Conservation (phyloP, 2,113 vertebrate species). For the Gavialis gangeticus region DNA sequence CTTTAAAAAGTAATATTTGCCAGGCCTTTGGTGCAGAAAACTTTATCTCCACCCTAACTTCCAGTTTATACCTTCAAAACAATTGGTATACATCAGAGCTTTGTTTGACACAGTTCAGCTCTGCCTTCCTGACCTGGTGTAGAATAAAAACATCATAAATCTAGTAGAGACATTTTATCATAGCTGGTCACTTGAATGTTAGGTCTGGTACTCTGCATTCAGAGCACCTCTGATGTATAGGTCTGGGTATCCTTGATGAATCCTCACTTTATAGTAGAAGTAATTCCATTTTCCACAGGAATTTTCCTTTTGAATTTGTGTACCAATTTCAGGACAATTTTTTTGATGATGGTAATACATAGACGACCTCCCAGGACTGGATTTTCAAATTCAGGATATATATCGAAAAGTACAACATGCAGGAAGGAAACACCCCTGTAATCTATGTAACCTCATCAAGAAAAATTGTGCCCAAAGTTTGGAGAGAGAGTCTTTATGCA, state of each 20-base stretch:
- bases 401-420: not conserved
- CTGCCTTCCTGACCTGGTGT: not conserved
- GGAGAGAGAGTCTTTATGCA: not conserved
- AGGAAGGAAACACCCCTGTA: not conserved
- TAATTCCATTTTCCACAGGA: not conserved
- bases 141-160: not conserved
- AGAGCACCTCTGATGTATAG: not conserved
- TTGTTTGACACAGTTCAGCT: rapidly evolving
- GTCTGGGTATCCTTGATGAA: not conserved
- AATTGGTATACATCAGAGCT: not conserved
- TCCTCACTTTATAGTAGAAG: not conserved
- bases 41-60: not conserved
- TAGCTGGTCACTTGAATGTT: rapidly evolving
- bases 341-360: not conserved
- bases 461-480: not conserved
- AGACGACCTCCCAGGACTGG: not conserved
- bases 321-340: not conserved
- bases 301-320: not conserved
- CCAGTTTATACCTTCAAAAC: no score
- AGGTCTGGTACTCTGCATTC: not conserved
- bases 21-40: not conserved
- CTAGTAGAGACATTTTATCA: not conserved
- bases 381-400: not conserved
- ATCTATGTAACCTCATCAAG: not conserved
- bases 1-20: not conserved